phyloP scores from a whole-genome alignment of 2,888 invertebrate species.

The Epinotia brunnichana region DNA sequence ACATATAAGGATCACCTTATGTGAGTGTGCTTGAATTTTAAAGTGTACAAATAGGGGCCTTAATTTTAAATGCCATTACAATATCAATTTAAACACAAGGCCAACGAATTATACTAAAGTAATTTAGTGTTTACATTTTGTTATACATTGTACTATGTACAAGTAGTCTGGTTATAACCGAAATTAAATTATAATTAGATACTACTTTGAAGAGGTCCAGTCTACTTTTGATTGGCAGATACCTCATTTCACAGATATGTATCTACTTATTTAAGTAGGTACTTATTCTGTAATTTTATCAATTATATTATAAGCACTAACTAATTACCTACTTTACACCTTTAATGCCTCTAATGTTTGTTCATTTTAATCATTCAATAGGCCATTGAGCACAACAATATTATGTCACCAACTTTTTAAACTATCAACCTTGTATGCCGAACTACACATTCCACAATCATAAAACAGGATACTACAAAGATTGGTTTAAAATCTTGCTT shows the following conservation, averaged over 20 bases:
- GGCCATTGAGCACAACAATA: neutral
- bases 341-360: neutral
- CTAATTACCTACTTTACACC: neutral
- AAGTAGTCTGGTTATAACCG: neutral
- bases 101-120: constrained; percentile 14
- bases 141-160: neutral
- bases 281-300: neutral
- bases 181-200: neutral
- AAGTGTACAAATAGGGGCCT: neutral
- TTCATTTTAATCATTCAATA: constrained; percentile 2
- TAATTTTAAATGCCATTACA: constrained; percentile 1
- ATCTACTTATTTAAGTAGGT: neutral
- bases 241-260: neutral
- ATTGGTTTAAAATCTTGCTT: neutral
- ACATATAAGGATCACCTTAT: too few species aligned
- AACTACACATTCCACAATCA: constrained; percentile 1
- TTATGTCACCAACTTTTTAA: neutral
- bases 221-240: neutral
- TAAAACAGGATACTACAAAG: constrained; percentile 6
- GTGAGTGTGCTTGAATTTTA: neutral
- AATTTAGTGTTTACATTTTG: constrained; percentile 3
- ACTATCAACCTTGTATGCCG: neutral
- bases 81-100: constrained; percentile 16
- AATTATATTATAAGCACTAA: constrained; percentile 6
- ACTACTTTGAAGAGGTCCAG: neutral